Percentiles rank a stretch among this genome's conserved stretches.
Conservation (phyloP, 2,113 vertebrate genomes). For the Mirza zaza region DNA sequence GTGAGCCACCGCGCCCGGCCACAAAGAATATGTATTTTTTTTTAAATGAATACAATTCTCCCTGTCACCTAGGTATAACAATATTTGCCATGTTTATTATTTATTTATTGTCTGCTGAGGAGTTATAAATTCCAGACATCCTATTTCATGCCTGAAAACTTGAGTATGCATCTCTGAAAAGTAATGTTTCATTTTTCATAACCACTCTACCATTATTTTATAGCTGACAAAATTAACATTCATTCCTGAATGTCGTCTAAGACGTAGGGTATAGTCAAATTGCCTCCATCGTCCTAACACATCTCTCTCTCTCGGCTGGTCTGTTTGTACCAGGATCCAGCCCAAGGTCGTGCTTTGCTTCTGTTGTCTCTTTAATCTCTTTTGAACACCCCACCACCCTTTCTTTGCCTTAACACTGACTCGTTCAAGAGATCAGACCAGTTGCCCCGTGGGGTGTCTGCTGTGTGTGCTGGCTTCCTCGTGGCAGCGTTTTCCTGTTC, state of each 20-base stretch:
- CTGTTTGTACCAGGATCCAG: not conserved
- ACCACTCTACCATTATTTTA: not conserved
- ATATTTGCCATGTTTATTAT: not conserved
- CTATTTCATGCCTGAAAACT: not conserved
- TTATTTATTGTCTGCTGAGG: not conserved
- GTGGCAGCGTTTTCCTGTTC: not conserved
- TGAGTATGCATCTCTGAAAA: not conserved
- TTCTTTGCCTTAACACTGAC: not conserved
- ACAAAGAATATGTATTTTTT: not conserved
- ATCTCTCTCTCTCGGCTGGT: not conserved
- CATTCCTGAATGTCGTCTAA: not conserved
- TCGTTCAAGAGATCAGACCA: not conserved
- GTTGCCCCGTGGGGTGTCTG: not conserved
- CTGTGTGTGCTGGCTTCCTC: not conserved
- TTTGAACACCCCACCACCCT: not conserved
- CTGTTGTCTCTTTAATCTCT: not conserved
- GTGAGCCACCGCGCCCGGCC: too few relatives aligned
- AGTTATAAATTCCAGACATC: not conserved
- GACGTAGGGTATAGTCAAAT: not conserved
- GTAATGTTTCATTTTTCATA: not conserved
- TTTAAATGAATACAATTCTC: not conserved
- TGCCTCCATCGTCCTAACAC: not conserved
- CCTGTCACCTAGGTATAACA: not conserved
- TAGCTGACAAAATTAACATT: not conserved
- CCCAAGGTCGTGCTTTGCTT: fast-evolving